These are phyloP conservation scores for Darevskia nairensis DNA, from an alignment of 2,797 vertebrate species.

Conservation along the genomic window DNA sequence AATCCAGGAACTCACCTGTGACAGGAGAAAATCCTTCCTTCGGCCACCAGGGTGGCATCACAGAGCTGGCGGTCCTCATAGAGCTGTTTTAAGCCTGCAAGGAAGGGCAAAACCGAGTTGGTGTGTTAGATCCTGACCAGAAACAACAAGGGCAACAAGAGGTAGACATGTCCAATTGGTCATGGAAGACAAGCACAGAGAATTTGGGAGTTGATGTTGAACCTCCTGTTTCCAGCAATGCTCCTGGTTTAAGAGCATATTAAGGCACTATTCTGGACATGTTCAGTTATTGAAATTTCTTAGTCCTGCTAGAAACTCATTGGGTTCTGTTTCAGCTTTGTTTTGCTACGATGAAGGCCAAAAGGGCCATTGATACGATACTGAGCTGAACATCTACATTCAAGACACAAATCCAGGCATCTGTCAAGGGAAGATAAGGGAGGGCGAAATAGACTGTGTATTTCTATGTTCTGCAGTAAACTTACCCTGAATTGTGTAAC, in stretches of 20 bases:
- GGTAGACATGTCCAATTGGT: neutral
- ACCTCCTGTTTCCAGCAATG: neutral
- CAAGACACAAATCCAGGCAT: neutral
- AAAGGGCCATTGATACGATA: neutral
- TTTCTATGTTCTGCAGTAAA: slow-evolving; percentile 4
- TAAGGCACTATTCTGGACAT: neutral
- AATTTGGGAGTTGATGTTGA: neutral
- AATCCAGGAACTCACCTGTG: slow-evolving; percentile 78
- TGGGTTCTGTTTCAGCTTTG: neutral
- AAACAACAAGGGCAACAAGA: neutral
- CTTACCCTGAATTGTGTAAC: slow-evolving; percentile 27
- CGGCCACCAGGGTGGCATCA: slow-evolving; percentile 86
- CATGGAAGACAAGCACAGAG: neutral
- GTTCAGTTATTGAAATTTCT: neutral
- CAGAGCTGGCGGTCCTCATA: slow-evolving; percentile 85
- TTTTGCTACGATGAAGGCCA: neutral
- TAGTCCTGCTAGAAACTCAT: neutral
- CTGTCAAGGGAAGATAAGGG: neutral
- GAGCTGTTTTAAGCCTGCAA: slow-evolving; percentile 84
- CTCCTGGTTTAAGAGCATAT: neutral
- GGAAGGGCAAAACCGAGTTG: neutral
- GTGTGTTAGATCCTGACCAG: neutral
- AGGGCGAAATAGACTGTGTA: neutral
- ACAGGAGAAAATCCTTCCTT: slow-evolving; percentile 86
- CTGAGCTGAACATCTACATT: neutral